Percentiles rank a stretch among this genome's conserved stretches.
phyloP scores from a whole-genome alignment of 2,113 vertebrate species.

The Pao palembangensis region DNA sequence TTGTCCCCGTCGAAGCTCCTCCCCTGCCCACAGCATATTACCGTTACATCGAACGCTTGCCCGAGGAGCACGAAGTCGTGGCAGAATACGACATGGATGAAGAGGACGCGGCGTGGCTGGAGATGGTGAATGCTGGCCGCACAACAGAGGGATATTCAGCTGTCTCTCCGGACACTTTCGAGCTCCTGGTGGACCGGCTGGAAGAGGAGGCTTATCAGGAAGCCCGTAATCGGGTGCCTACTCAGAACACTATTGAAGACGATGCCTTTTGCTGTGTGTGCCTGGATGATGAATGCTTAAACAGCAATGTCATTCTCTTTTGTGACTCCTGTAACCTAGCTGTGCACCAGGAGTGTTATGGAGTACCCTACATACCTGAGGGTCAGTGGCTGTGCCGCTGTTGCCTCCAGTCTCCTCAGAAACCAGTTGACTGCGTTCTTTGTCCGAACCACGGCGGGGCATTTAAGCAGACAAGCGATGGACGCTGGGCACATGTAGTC shows the following conservation, averaged over 20 bases:
- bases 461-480: constrained; percentile 96
- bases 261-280: constrained; percentile 98
- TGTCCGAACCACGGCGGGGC: constrained; percentile 96
- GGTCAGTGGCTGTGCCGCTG: constrained; percentile 98
- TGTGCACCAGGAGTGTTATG: constrained; percentile 97
- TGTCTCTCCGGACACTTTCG: constrained; percentile 86
- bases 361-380: constrained; percentile 95
- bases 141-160: constrained; percentile 78
- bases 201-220: constrained; percentile 94
- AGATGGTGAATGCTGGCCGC: constrained; percentile 89
- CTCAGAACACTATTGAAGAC: constrained; percentile 86
- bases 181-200: constrained; percentile 88
- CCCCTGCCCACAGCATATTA: constrained; percentile 86
- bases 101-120: constrained; percentile 91
- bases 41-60: constrained; percentile 86
- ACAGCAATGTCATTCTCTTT: constrained; percentile 97
- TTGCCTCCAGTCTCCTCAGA: constrained; percentile 93
- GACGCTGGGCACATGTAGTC: constrained; percentile 94
- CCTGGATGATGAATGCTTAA: constrained; percentile 97
- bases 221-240: constrained; percentile 81
- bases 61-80: constrained; percentile 84
- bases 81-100: constrained; percentile 98
- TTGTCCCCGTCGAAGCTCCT: constrained; percentile 74
- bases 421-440: constrained; percentile 91
- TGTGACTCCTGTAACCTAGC: constrained; percentile 98